Evolutionary conservation across 1,140 invertebrate species (phyloP).

Genomic region (Drosophila rufa): DNA sequence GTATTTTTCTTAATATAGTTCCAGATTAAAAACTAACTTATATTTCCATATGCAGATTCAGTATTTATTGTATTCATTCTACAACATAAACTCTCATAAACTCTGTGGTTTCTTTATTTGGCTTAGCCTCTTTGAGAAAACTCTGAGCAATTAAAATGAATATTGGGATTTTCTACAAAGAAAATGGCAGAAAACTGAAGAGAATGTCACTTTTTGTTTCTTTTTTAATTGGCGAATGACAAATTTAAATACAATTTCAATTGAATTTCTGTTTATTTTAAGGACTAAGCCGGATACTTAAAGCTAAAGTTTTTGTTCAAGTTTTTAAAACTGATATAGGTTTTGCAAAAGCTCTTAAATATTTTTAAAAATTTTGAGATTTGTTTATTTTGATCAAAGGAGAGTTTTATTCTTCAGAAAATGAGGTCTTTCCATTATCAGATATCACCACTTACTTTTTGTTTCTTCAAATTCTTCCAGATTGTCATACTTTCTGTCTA

Average conservation of each 20-base stretch:
- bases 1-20: neutral
- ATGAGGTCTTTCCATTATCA: too few relatives aligned
- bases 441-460: too few relatives aligned
- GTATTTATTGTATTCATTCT: neutral
- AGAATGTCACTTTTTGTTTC: neutral
- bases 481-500: too few relatives aligned
- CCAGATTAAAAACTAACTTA: too few relatives aligned
- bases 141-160: neutral
- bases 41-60: neutral
- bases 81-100: neutral
- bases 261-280: neutral
- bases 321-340: neutral
- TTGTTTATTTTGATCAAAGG: too few relatives aligned
- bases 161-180: neutral
- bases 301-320: too few relatives aligned
- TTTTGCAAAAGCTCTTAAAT: neutral
- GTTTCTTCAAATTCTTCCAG: too few relatives aligned
- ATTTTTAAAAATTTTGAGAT: neutral
- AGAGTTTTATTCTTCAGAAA: too few relatives aligned
- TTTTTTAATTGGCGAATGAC: neutral
- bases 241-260: neutral
- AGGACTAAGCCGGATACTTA: neutral
- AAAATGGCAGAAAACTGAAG: too few relatives aligned
- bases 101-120: slow-evolving; percentile 2
- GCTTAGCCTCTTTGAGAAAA: neutral